Evolutionary conservation across 2,888 invertebrate genomes (phyloP).

Genomic region (Catocala fraxini): DNA sequence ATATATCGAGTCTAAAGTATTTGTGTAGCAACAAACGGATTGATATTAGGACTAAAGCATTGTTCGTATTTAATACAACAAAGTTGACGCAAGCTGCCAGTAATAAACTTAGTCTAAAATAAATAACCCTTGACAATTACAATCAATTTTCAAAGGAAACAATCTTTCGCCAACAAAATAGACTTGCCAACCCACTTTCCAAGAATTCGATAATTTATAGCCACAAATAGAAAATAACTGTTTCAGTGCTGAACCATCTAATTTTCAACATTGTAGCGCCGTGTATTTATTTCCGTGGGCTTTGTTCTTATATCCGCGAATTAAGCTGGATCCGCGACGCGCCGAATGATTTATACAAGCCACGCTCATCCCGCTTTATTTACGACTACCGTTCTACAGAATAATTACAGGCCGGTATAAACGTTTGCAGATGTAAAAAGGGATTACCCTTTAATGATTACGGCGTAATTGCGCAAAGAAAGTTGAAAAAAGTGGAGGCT

Average conservation of each 20-base stretch:
- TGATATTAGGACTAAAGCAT: too few relatives aligned
- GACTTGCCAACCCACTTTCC: constrained; percentile 49
- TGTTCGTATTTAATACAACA: too few relatives aligned
- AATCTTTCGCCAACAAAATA: constrained; percentile 42
- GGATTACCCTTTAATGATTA: constrained; percentile 78
- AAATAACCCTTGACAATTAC: constrained; percentile 29
- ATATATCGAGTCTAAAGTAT: too few relatives aligned
- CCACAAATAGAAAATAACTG: constrained; percentile 66
- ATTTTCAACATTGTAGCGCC: constrained; percentile 66
- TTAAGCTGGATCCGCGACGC: constrained; percentile 74
- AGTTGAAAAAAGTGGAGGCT: constrained; percentile 38
- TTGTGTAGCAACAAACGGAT: too few relatives aligned
- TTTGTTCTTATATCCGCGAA: constrained; percentile 85
- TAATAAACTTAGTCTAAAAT: constrained; percentile 20
- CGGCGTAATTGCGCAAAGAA: constrained; percentile 70
- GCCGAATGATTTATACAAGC: constrained; percentile 85
- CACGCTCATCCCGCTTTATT: constrained; percentile 84
- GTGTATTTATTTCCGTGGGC: constrained; percentile 82
- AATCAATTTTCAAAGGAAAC: constrained; percentile 47
- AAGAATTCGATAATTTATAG: constrained; percentile 71
- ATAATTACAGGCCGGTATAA: constrained; percentile 83
- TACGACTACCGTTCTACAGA: constrained; percentile 79
- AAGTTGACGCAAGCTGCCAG: not conserved
- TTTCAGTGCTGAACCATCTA: constrained; percentile 60
- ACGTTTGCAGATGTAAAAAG: constrained; percentile 82